A percentile compares a stretch with the other conserved stretches of the same genome.
Evolutionary conservation across 1,140 invertebrate genomes (phyloP).

Genomic region (Hetaerina americana): DNA sequence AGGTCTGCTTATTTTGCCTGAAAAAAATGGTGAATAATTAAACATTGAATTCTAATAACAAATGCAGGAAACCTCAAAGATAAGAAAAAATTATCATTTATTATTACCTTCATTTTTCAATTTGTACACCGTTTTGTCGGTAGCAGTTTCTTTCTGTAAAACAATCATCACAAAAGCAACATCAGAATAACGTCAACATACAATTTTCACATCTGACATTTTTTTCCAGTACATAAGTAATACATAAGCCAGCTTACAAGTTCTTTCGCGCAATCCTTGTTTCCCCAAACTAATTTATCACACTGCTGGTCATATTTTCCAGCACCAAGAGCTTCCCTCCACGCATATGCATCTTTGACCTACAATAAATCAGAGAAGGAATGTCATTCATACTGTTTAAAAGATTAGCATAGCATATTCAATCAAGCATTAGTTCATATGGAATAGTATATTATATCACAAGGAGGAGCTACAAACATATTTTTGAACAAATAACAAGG

Average conservation of each 20-base stretch:
- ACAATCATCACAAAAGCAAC: too few relatives aligned
- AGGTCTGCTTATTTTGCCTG: conserved; percentile 18
- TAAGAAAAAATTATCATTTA: neutral
- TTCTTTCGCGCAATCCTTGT: conserved; percentile 23
- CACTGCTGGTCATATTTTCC: conserved; percentile 52
- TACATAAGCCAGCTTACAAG: neutral
- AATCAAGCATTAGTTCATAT: too few relatives aligned
- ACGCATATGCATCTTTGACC: conserved; percentile 46
- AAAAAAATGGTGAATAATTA: conserved; percentile 22
- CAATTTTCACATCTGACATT: too few relatives aligned
- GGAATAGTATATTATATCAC: too few relatives aligned
- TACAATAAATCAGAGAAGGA: too few relatives aligned
- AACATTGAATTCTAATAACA: too few relatives aligned
- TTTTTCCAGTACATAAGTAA: too few relatives aligned
- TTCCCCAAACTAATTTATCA: conserved; percentile 45
- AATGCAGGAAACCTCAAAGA: neutral
- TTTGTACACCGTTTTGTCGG: conserved; percentile 26
- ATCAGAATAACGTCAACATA: too few relatives aligned
- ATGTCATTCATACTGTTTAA: too few relatives aligned
- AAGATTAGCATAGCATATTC: too few relatives aligned
- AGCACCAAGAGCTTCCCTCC: conserved; percentile 54
- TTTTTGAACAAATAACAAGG: too few relatives aligned
- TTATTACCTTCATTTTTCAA: conserved; percentile 23
- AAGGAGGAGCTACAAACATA: too few relatives aligned
- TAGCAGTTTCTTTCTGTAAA: conserved; percentile 21